Evolutionary conservation across 2,113 vertebrate species (phyloP).

Genomic region (Sarotherodon lohbergeri): DNA sequence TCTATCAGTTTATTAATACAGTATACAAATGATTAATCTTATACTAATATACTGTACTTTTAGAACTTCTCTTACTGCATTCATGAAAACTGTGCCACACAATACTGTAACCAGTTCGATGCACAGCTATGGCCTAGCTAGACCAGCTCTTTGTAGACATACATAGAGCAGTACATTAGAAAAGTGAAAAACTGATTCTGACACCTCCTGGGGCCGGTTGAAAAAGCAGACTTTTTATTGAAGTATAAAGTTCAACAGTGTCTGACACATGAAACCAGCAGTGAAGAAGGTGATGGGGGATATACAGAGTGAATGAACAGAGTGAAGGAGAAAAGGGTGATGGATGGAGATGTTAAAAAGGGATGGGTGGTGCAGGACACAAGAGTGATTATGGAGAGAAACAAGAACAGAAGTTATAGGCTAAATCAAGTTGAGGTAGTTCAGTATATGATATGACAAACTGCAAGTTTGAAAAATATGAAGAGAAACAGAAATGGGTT

Average conservation of each 20-base stretch:
- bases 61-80: rapidly evolving
- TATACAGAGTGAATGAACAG: background rate
- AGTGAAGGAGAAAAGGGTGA: background rate
- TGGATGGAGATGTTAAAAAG: background rate
- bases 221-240: background rate
- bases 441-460: background rate
- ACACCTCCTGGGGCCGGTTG: background rate
- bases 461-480: rapidly evolving
- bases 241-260: background rate
- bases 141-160: background rate
- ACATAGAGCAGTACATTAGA: background rate
- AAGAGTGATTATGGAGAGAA: background rate
- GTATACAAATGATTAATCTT: background rate
- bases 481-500: background rate
- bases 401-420: background rate
- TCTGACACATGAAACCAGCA: background rate
- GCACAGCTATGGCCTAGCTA: background rate
- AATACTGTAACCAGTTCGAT: background rate
- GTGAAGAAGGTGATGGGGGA: constrained; percentile 4
- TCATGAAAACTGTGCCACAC: background rate
- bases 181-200: background rate
- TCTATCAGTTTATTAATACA: background rate
- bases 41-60: background rate
- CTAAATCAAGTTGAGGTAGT: background rate
- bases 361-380: background rate